phyloP scores from a whole-genome alignment of 1,140 invertebrate genomes.

The Zaprionus kolodkinae region DNA sequence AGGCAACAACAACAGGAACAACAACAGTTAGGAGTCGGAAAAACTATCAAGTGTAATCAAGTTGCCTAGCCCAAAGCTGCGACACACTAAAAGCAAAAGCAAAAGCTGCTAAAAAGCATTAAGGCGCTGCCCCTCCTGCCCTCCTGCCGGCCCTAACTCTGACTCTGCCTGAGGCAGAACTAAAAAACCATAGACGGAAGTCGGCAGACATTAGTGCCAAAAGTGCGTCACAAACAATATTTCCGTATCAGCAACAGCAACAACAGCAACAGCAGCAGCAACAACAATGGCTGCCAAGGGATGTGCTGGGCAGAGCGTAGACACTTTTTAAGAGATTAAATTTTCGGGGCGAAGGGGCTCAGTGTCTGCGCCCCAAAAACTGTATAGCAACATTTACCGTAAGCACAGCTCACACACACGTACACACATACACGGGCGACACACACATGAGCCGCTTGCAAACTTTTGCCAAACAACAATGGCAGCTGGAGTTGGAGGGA shows the following conservation, averaged over 20 bases:
- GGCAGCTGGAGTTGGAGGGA: constrained; percentile 8
- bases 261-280: constrained; percentile 45
- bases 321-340: constrained; percentile 83
- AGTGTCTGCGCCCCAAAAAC: constrained; percentile 55
- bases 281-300: constrained; percentile 36
- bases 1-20: constrained; percentile 24
- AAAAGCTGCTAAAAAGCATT: constrained; percentile 80
- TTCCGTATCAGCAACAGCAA: constrained; percentile 68
- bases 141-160: too few species aligned
- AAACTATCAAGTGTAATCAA: constrained; percentile 81
- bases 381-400: constrained; percentile 70
- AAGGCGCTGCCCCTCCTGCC: constrained; percentile 50
- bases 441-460: constrained; percentile 54
- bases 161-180: constrained; percentile 24
- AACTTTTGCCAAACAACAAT: constrained; percentile 73
- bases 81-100: constrained; percentile 53
- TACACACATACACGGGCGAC: constrained; percentile 24
- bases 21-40: constrained; percentile 45
- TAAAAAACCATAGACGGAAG: constrained; percentile 70
- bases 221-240: constrained; percentile 81
- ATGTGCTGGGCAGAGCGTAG: constrained; percentile 68
- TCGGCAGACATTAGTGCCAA: constrained; percentile 79
- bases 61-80: constrained; percentile 61
- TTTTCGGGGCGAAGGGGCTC: constrained; percentile 53
- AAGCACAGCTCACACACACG: constrained; percentile 47